Evolutionary conservation across 35 echinoderm and acorn worm genomes (phyloP).

Genomic region (Lytechinus pictus): DNA sequence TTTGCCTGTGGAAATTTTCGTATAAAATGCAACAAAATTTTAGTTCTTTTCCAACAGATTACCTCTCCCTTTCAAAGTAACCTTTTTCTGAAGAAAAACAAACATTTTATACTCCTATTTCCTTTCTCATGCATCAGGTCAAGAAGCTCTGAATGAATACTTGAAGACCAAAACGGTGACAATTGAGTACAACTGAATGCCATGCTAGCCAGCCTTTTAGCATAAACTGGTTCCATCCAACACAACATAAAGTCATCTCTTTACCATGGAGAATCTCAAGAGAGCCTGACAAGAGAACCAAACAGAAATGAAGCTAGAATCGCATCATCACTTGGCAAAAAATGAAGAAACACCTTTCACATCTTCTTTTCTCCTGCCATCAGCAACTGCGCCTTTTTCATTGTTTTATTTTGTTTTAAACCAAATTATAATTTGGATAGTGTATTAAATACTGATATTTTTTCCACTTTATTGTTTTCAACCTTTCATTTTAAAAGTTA

Average conservation of each 20-base stretch:
- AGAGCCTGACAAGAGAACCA: background rate
- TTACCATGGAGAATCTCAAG: background rate
- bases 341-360: background rate
- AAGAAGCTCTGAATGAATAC: conserved; percentile 95
- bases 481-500: background rate
- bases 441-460: background rate
- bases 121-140: conserved; percentile 64
- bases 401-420: too few species aligned
- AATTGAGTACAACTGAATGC: conserved; percentile 67
- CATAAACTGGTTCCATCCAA: background rate
- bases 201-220: background rate
- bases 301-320: background rate
- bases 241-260: background rate
- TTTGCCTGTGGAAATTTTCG: too few species aligned
- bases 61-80: too few species aligned
- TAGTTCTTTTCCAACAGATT: too few species aligned
- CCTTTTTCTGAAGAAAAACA: background rate
- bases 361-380: background rate
- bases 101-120: background rate
- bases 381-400: background rate
- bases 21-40: too few species aligned
- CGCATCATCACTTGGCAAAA: background rate
- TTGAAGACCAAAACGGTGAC: conserved; percentile 95
- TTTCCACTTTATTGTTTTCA: background rate
- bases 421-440: too few species aligned